Base-by-base conservation (phyloP, 2,113 vertebrate genomes). In the Siniperca chuatsi region DNA sequence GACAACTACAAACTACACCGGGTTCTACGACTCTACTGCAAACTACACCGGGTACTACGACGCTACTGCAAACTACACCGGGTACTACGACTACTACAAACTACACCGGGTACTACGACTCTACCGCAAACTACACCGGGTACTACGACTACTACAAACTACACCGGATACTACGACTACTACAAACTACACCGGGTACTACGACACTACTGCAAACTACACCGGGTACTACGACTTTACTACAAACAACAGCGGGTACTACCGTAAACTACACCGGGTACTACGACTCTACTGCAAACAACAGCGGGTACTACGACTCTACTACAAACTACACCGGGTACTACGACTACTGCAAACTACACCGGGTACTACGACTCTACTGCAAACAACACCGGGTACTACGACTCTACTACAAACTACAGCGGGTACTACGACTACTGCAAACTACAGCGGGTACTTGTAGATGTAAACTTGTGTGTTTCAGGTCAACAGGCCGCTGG, bases 401-500 rank as follows among this genome's bases (percentile, higher is more conserved):
- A 11, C 67, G 2, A 55, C 23, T 65, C 4, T 60, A 82, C 62
- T 60, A 60, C 62, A 48, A 4, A 29, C 40, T 77, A 1, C 58
- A 76, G 37, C 33, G 65, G 23, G 18, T 68, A 48, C 42, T 16
- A 5, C 48, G 25, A 25, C 25, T 25, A 25, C 25, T 25, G 25
- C 25, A 25, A 25, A 25, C 25, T 25, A 25, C 25, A 25, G 25
- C 25, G 25, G 25, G 25, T 25, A 25, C 25, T 25, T 25, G 25
- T 25, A 16, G 48, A 50, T 6, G 40, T 40, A 1, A 6, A 8
- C 40, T 40, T 10, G 13, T 70, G 44, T 81, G 16, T 75, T 46
- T 58, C 83, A 97, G 97, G 96, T 97, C 61, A 96, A 97, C 84
- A 85, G 97, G 23, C 97, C 97, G 6, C 86, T 97, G 84, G 92